Base-by-base conservation (phyloP, 2,113 vertebrate genomes). In the Psophia crepitans region DNA sequence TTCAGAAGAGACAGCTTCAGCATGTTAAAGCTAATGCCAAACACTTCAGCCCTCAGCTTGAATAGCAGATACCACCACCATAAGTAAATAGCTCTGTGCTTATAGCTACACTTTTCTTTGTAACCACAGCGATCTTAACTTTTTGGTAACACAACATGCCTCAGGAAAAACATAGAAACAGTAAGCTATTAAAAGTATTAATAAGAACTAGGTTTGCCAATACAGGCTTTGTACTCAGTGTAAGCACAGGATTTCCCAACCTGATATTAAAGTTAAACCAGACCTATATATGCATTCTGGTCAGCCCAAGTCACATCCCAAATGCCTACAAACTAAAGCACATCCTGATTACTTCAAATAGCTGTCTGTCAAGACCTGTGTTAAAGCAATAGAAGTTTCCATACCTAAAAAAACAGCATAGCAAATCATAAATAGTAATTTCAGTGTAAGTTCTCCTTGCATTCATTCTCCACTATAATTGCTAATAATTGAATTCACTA, bases 361-460 rank as follows among this genome's bases (percentile, higher is more conserved):
- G 22, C 46, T n/a, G 6, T 12, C 23, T 71, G 21, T 33, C 23
- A 8, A 85, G 20, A 66, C 2, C 12, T 17, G 1, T 12, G 13
- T 54, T 39, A 66, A 69, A 78, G 27, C 35, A 80, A 58, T 13
- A 43, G 18, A 56, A 14, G 5, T 6, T 71, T 37, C 23, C 37
- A 4, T 26, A 37, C 12, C 27, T 27, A 3, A 21, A 74, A 33
- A 44, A 41, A 65, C 24, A 14, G 1, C 0, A 0, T 2, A 58
- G 4, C 15, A 68, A 71, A 28, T 56, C 27, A 65, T 8, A 1
- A 60, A 68, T 6, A 3, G 11, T 14, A 71, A 39, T 46, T 68
- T 27, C 60, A 43, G 48, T 1, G 71, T 1, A 5, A 53, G 2
- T 44, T 14, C 2, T 65, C 9, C 5, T 65, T 17, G 49, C 48